Evolutionary conservation across 2,113 vertebrate genomes (phyloP), one percentile per base, ranked within the genome.

Genomic region (Corydoras sp.): DNA sequence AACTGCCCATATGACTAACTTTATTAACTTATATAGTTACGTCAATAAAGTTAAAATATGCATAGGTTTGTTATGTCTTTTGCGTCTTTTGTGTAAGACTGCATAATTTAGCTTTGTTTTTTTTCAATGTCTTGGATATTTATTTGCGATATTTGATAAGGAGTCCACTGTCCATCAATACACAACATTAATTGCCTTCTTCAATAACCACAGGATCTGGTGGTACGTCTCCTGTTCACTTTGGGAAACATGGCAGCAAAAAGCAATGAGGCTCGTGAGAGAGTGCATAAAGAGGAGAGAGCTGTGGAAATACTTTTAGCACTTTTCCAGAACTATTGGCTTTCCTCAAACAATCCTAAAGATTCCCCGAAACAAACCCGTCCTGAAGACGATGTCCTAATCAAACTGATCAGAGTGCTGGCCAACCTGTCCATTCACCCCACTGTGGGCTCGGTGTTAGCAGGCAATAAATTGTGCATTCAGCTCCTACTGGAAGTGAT

Each of bases 161-260:
- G 35, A 2, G 7, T 43, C 35, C 35, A 43, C 7, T 4, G 35
- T 43, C 1, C 7, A 43, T 43, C 4, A 4, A 43, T 43, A 5
- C 7, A 8, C 35, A 43, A 43, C 4, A 43, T 43, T 43, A 43
- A 43, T 1, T 5, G 7, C 35, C 35, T 43, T 43, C 7, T 43
- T 43, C 7, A 43, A 43, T 56, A n/a, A 2, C 56, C 9, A 15
- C n/a, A 98, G 95, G 95, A 92, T 83, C 86, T 99, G 53, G 89
- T 95, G 3, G 80, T 98, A 54, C 94, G 91, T 53, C 83, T 98
- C 66, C 76, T 95, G 76, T 98, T 97, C 83, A 92, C 92, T 69
- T 90, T 98, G 61, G 94, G 95, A 69, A 99, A 97, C 84, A 87
- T 98, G 83, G 94, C 93, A 6, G 89, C 91, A 15, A 91, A 90